Conservation (phyloP, 2,113 vertebrate species). For the Speoplatyrhinus poulsoni region DNA sequence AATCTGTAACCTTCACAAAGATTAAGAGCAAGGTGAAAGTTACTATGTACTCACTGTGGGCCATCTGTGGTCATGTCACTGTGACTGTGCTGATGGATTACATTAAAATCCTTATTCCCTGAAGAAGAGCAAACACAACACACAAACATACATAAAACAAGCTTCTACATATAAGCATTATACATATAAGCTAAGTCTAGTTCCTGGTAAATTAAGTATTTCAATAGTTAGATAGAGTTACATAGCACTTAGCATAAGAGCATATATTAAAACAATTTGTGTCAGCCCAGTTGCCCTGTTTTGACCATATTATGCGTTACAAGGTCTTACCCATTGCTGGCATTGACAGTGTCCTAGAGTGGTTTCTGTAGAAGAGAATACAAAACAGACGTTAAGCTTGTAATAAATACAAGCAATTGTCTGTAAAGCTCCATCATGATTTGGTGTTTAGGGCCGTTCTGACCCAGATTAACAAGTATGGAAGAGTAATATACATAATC, state of each 20-base stretch:
- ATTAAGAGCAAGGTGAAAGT: not conserved
- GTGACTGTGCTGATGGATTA: slow-evolving; percentile 51
- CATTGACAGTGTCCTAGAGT: slow-evolving; percentile 52
- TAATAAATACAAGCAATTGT: no score
- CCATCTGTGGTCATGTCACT: slow-evolving; percentile 43
- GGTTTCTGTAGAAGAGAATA: slow-evolving; percentile 44
- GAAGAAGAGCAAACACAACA: not conserved
- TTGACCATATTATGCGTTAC: not conserved
- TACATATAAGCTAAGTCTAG: not conserved
- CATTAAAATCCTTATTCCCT: slow-evolving; percentile 38
- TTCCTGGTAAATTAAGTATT: no score
- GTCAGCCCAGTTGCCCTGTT: not conserved
- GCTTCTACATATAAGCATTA: not conserved
- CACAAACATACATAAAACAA: not conserved
- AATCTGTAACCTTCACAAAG: not conserved
- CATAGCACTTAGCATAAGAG: no score
- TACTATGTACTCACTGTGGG: slow-evolving; percentile 55
- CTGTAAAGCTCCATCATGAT: not conserved
- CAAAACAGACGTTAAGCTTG: not conserved
- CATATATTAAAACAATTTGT: not conserved
- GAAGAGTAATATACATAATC: not conserved
- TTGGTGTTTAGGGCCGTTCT: no score
- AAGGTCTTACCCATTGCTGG: slow-evolving; percentile 60
- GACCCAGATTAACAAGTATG: not conserved
- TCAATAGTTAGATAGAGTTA: no score